Evolutionary conservation across 2,113 vertebrate genomes (phyloP), one percentile per base, ranked within the genome.

Genomic region (Percopsis transmontana): DNA sequence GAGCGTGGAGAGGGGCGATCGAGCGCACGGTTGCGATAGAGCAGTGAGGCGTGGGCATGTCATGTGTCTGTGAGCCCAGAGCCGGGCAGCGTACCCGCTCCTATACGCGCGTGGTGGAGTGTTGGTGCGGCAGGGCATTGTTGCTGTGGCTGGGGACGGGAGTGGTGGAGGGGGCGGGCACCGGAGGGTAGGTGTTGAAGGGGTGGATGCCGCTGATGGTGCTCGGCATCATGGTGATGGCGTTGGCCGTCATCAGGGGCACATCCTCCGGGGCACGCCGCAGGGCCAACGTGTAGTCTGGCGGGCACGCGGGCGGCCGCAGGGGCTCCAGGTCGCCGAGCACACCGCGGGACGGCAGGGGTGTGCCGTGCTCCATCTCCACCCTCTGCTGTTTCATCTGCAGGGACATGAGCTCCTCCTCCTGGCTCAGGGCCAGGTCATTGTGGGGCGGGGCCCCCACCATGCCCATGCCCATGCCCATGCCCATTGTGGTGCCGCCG

Each of bases 321-420:
- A 93, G 84, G 0, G 91, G 89, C 33, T 93, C 92, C 56, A 92
- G 87, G 81, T 91, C 91, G 0, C 89, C 86, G 0, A 81, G 90
- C 65, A 92, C 33, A 16, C 87, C 88, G 10, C 90, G 91, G 18
- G 90, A 82, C 0, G 89, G 88, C 27, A 91, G 87, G 1, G 90
- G 91, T 57, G 94, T 97, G 92, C 94, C 91, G 19, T 91, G 90
- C 66, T 93, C 91, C 60, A 92, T 80, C 88, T 98, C 96, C 89
- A 95, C 94, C 87, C 96, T 92, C 86, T 96, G 97, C 93, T 98
- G 97, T 94, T 98, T 98, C 95, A 98, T 97, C 87, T 98, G 96
- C 83, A 99, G 92, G 69, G 97, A 99, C 97, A 99, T 99, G 59
- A 98, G 93, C 91, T 99, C 97, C 89, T 99, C 97, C 91, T 99